Evolutionary conservation across 2,888 invertebrate genomes (phyloP).

Genomic region (Troilus luridus): DNA sequence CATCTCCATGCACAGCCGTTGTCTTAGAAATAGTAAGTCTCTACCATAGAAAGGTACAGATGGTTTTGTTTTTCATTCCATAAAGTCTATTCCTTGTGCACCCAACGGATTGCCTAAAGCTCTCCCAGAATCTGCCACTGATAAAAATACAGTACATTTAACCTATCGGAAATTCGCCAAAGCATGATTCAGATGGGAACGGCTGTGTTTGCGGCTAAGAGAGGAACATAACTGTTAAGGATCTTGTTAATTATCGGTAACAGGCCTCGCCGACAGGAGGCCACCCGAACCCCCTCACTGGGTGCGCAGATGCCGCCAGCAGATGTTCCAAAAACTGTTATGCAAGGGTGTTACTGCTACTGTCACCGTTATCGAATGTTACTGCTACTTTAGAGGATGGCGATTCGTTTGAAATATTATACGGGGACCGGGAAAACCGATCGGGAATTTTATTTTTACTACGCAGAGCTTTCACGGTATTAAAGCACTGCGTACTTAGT

Average conservation of each 20-base stretch:
- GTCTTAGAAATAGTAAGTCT: too few species aligned
- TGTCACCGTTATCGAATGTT: background rate
- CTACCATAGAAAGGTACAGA: too few species aligned
- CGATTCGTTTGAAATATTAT: background rate
- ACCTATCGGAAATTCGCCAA: background rate
- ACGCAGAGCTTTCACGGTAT: too few species aligned
- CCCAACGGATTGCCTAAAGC: background rate
- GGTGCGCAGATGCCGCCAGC: background rate
- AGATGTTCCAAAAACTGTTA: conserved; percentile 38
- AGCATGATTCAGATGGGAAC: background rate
- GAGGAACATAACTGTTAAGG: conserved; percentile 27
- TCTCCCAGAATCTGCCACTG: background rate
- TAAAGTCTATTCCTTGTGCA: too few species aligned
- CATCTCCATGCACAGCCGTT: too few species aligned
- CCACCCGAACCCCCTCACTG: background rate
- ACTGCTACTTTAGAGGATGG: background rate
- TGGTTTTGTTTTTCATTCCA: too few species aligned
- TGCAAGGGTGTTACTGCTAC: background rate
- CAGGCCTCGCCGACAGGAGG: background rate
- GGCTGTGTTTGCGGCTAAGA: conserved; percentile 13
- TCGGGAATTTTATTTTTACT: background rate
- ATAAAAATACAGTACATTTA: background rate
- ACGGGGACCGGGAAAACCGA: background rate
- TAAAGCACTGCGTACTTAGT: too few species aligned
- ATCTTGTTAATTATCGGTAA: conserved; percentile 34